Base-by-base conservation (phyloP, 2,888 invertebrate species). In the Eudasyphora cyanicolor region DNA sequence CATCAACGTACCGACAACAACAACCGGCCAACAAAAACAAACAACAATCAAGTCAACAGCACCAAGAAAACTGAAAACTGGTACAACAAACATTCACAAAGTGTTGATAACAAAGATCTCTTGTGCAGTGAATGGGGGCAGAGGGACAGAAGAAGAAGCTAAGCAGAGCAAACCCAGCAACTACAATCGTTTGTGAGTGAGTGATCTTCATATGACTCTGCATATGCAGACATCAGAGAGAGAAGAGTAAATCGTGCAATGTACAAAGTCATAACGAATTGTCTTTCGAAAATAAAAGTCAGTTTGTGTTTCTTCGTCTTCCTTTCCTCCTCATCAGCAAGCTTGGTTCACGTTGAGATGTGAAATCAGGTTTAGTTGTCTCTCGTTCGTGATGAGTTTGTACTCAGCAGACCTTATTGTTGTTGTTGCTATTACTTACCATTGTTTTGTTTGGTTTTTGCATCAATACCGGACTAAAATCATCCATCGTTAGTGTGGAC, bases 311-410 rank as follows among this genome's bases (percentile, higher is more conserved):
- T 1, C 45, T 32, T 45, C 38, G 4, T 38, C 38, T 38, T 38
- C 38, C 38, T 12, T n/a, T n/a, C n/a, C 45, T 45, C 4, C 45
- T n/a, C n/a, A 1, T n/a, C n/a, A n/a, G n/a, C n/a, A n/a, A n/a
- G n/a, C 8, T 60, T 29, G 29, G n/a, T 49, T 49, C 49, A 49
- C 60, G n/a, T 7, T 24, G n/a, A 7, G 17, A 29, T 60, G 60
- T 60, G 60, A 60, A 60, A 60, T 60, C 60, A 60, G 24, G 67
- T 67, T 67, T 67, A 38, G 64, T 10, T 42, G 38, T 67, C 27
- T 29, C 12, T 60, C 12, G 12, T 60, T 29, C 27, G 6, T 64
- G 4, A 42, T 42, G 35, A 42, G 42, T 42, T 42, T 67, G 60
- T 32, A 32, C 29, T 60, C 27, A n/a, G 14, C 57, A 57, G 27